Conservation (phyloP, 1,140 invertebrate species). For the Zaprionus gabonicus region DNA sequence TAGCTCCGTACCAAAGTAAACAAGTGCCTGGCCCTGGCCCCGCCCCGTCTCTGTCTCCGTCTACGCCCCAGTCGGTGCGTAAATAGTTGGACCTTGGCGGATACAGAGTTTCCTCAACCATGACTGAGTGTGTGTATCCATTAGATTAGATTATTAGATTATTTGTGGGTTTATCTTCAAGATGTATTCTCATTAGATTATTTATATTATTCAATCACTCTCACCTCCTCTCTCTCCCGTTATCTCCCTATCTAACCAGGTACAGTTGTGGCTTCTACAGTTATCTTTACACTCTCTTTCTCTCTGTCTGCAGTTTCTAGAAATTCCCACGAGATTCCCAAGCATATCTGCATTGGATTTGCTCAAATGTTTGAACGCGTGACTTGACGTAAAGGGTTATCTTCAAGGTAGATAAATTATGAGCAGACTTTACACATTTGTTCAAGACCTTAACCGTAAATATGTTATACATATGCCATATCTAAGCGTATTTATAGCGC, state of each 20-base stretch:
- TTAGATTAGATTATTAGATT: not conserved
- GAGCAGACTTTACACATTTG: not conserved
- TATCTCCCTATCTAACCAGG: not conserved
- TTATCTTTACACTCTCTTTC: not conserved
- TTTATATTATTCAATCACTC: not conserved
- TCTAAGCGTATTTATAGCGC: constrained; percentile 1
- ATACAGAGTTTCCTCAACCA: constrained; percentile 1
- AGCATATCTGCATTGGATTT: not conserved
- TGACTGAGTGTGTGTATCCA: too few relatives aligned
- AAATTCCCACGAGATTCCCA: not conserved
- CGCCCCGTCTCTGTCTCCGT: not conserved
- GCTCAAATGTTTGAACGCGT: not conserved
- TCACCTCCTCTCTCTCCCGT: not conserved
- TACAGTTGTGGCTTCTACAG: not conserved
- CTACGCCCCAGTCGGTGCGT: not conserved
- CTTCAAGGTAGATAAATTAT: not conserved
- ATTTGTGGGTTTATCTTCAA: not conserved
- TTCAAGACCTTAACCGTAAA: not conserved
- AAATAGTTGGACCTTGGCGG: not conserved
- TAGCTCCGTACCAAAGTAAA: constrained; percentile 20
- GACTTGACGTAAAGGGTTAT: not conserved
- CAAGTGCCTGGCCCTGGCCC: constrained; percentile 27
- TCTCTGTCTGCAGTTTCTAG: constrained; percentile 3
- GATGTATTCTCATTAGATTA: not conserved
- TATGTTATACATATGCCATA: not conserved